A percentile compares a stretch with the other conserved stretches of the same genome.
Evolutionary conservation across 2,113 vertebrate genomes (phyloP).

Genomic region (Trogon surrucura): DNA sequence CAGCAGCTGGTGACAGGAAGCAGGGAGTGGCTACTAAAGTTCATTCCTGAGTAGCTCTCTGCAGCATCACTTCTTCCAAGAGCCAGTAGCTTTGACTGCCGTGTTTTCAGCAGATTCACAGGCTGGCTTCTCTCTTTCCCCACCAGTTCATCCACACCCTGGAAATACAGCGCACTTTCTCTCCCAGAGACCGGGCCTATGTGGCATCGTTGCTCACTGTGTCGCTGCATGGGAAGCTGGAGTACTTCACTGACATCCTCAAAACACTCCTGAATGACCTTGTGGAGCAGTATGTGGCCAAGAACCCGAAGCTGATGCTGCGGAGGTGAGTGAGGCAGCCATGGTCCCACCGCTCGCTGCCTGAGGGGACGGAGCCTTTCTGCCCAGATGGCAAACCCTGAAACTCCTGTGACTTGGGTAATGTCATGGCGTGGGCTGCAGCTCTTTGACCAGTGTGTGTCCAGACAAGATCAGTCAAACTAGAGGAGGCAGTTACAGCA

Average conservation of each 20-base stretch:
- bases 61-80: background rate
- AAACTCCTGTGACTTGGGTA: background rate
- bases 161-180: conserved; percentile 96
- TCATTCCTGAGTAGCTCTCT: background rate
- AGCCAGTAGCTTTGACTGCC: background rate
- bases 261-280: conserved; percentile 94
- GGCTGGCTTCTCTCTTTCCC: background rate
- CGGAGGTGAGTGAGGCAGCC: conserved; percentile 79
- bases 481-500: background rate
- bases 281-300: conserved; percentile 96
- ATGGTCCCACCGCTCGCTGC: background rate
- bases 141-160: conserved; percentile 94
- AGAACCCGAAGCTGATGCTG: conserved; percentile 98
- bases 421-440: background rate
- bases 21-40: background rate
- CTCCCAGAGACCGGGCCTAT: conserved; percentile 91
- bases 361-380: background rate
- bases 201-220: conserved; percentile 95
- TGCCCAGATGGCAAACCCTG: background rate
- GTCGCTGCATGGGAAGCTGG: conserved; percentile 92
- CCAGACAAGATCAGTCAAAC: background rate
- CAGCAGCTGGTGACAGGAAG: background rate
- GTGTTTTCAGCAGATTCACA: background rate
- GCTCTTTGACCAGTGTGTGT: background rate
- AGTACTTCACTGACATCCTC: conserved; percentile 98